These are phyloP conservation scores for Coptodon rendalli DNA, from an alignment of 2,113 vertebrate species.

Conservation along the genomic window DNA sequence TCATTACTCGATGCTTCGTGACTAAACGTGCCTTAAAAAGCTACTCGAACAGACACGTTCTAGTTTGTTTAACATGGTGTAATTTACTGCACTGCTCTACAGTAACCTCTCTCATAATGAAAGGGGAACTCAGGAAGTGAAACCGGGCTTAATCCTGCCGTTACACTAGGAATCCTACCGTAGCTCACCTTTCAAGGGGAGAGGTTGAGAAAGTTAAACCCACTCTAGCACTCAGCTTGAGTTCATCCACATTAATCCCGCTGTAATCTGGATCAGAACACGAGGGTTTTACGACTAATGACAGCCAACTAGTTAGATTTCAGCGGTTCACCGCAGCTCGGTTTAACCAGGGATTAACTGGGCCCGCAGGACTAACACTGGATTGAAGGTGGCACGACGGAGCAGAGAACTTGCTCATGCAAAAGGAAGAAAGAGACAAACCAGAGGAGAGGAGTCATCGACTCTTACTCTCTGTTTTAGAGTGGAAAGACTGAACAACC, in stretches of 20 bases:
- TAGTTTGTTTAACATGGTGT: not conserved
- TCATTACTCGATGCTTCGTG: not conserved
- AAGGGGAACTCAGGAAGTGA: constrained; percentile 57
- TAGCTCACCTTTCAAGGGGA: constrained; percentile 61
- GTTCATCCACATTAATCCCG: constrained; percentile 69
- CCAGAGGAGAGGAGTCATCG: not conserved
- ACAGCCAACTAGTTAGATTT: constrained; percentile 70
- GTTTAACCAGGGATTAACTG: constrained; percentile 66
- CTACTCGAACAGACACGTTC: not conserved
- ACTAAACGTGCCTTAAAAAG: not conserved
- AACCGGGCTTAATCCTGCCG: constrained; percentile 61
- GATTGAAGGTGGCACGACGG: constrained; percentile 25
- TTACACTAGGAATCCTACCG: constrained; percentile 54
- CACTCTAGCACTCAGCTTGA: constrained; percentile 56
- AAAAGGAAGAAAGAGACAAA: constrained; percentile 4
- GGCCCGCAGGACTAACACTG: constrained; percentile 33
- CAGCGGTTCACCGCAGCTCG: constrained; percentile 44
- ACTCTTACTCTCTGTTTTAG: not conserved
- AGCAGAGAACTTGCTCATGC: constrained; percentile 10
- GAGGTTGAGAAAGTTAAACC: constrained; percentile 68
- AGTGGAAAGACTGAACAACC: not conserved
- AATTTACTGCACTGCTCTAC: not conserved
- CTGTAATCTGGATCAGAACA: constrained; percentile 69
- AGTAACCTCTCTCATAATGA: constrained; percentile 48
- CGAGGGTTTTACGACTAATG: constrained; percentile 61